Evolutionary conservation across 2,797 vertebrate genomes (phyloP).

Genomic region (Pangasius sanitwongsei): DNA sequence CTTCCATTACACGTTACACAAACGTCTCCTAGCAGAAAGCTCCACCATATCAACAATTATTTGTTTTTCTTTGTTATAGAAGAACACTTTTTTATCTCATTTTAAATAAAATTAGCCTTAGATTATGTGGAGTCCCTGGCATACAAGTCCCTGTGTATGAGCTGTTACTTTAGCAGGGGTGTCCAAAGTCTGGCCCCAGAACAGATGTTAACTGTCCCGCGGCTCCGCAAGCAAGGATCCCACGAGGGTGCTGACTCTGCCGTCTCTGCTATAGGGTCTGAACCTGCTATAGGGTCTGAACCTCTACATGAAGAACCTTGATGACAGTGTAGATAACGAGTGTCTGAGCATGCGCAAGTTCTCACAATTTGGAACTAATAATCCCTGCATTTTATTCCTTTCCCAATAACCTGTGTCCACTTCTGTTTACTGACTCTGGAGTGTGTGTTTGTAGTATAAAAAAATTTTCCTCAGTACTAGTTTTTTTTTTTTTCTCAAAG

Average conservation of each 20-base stretch:
- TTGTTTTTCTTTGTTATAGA: neutral
- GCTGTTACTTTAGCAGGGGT: neutral
- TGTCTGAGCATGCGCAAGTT: neutral
- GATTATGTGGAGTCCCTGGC: neutral
- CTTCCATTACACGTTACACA: neutral
- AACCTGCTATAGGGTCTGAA: neutral
- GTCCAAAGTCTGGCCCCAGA: neutral
- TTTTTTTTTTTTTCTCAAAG: neutral
- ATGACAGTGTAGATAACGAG: neutral
- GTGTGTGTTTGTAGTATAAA: neutral
- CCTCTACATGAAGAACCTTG: neutral
- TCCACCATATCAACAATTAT: neutral
- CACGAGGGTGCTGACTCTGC: neutral
- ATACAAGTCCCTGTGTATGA: neutral
- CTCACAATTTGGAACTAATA: neutral
- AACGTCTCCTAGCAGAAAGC: neutral
- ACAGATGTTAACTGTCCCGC: neutral
- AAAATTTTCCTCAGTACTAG: neutral
- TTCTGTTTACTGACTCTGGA: neutral
- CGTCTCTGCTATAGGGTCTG: neutral
- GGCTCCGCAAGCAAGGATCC: neutral
- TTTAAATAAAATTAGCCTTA: neutral
- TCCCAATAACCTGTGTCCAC: neutral
- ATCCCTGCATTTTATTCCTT: neutral
- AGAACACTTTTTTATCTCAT: neutral